These are phyloP conservation scores for Neodon shergylaensis DNA, from an alignment of 2,113 vertebrate genomes.

Conservation along the genomic window DNA sequence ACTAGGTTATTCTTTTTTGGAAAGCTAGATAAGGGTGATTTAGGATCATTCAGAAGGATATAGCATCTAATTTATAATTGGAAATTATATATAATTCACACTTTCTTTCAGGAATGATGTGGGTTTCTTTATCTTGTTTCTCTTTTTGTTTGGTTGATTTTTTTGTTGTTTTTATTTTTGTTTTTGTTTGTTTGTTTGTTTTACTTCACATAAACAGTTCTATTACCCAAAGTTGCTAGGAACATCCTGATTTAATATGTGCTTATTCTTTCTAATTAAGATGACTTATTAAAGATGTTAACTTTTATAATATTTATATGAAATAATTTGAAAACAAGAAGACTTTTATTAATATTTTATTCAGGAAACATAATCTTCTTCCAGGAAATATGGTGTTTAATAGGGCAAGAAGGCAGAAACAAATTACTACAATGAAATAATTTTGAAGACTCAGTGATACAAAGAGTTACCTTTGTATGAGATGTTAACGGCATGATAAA, in stretches of 20 bases:
- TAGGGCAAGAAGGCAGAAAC: not conserved
- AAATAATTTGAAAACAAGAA: constrained; percentile 30
- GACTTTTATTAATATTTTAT: constrained; percentile 37
- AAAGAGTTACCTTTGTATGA: not conserved
- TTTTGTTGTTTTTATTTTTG: too few relatives aligned
- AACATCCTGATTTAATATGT: constrained; percentile 32
- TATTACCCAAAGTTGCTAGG: constrained; percentile 22
- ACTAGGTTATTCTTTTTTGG: constrained; percentile 4
- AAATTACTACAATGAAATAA: constrained; percentile 28
- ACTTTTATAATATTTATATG: constrained; percentile 13
- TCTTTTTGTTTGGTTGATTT: not conserved
- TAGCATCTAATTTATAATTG: constrained; percentile 22
- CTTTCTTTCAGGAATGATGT: not conserved
- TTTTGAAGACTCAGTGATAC: not conserved
- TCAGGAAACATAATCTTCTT: not conserved
- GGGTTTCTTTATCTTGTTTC: not conserved
- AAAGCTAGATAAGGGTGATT: constrained; percentile 42
- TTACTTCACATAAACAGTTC: not conserved
- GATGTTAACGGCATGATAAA: not conserved
- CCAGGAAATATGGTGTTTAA: not conserved
- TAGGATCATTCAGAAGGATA: not conserved
- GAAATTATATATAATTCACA: not conserved
- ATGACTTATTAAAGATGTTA: not conserved
- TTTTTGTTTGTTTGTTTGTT: not conserved
- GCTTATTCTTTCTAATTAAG: constrained; percentile 11